Evolutionary conservation across 2,113 vertebrate species (phyloP), one percentile per base, ranked within the genome.

Genomic region (Leptodactylus fuscus): DNA sequence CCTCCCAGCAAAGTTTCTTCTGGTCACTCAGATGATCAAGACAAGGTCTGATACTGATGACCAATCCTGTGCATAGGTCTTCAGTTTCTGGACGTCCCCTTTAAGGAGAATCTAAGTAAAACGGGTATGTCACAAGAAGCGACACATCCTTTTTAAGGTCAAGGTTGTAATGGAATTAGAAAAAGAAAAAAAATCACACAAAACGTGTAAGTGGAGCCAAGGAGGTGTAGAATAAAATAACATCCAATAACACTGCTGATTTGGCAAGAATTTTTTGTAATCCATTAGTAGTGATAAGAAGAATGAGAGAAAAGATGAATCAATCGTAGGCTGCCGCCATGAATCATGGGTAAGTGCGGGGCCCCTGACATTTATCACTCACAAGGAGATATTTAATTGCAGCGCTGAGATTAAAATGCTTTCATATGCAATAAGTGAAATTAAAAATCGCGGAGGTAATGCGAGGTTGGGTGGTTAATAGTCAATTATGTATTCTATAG

Each of bases 261-360:
- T 89, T 88, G 85, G 75, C 87, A 89, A 87, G 86, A 81, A 84
- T 90, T 90, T n/a, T 88, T 27, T 13, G 5, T 83, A 87, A 81
- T 78, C 81, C 86, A 87, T 89, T 90, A 88, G 85, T 16, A 83
- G 87, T 83, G 87, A 87, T 49, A 87, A 60, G 53, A 87, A 89
- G 84, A 89, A 88, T 41, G 79, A 85, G 81, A 87, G 83, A 51
- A 46, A 85, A 87, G 82, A 88, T 85, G 82, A 91, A 88, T 88
- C 32, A 67, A 86, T 79, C 48, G 34, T 77, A 88, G 79, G 70
- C 67, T 74, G 73, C 65, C 38, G 73, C 82, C 87, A 85, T 53
- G 82, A 29, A 79, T 46, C 53, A 44, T 86, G 65, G 81, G 32
- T 38, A 75, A 85, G 81, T 69, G 53, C 34, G 24, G 1, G 7